These are phyloP conservation scores for Nesoenas mayeri DNA, from an alignment of 2,113 vertebrate genomes.

Conservation along the genomic window DNA sequence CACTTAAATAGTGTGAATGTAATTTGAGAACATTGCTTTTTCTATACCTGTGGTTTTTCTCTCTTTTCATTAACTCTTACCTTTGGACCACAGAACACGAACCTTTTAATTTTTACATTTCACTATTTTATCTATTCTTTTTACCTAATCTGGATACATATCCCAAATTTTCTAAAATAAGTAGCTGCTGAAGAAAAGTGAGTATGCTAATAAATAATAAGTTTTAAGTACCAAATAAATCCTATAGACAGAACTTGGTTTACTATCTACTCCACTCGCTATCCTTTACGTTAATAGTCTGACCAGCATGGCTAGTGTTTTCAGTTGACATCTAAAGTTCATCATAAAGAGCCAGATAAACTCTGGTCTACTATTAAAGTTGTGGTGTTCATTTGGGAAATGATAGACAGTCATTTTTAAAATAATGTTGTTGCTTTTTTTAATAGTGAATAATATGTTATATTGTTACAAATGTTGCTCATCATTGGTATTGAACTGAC, in stretches of 20 bases:
- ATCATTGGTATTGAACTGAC: background rate
- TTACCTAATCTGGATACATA: background rate
- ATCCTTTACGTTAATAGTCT: background rate
- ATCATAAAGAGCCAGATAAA: background rate
- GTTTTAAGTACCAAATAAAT: background rate
- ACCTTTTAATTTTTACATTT: background rate
- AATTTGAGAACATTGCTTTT: background rate
- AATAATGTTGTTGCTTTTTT: background rate
- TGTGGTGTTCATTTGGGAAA: background rate
- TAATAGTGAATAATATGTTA: background rate
- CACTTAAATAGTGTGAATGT: background rate
- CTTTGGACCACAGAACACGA: background rate
- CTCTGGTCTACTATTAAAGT: background rate
- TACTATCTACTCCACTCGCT: background rate
- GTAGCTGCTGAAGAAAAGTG: background rate
- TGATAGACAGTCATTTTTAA: background rate
- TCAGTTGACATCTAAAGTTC: background rate
- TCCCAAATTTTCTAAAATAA: background rate
- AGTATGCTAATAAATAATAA: background rate
- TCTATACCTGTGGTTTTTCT: background rate
- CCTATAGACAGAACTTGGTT: background rate
- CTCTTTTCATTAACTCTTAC: background rate
- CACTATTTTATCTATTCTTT: background rate
- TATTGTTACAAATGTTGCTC: background rate
- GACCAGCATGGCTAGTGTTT: background rate